Evolutionary conservation across 2,113 vertebrate genomes (phyloP), one percentile per base, ranked within the genome.

Genomic region (Pyxicephalus adspersus): DNA sequence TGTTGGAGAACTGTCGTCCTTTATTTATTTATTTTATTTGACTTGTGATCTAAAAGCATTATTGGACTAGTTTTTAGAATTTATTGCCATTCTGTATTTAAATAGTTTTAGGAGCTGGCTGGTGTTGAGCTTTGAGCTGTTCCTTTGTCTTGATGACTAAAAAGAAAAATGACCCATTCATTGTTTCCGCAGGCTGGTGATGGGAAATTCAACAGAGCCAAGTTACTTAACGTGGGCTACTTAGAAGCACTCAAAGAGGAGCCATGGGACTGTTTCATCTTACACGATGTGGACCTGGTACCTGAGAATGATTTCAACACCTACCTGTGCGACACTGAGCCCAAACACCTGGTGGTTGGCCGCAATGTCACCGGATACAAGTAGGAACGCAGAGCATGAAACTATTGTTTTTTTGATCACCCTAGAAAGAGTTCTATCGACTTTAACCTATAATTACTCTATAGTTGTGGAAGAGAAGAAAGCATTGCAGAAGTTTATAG

Each of bases 271-370:
- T 99, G 98, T 83, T 98, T 99, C 81, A 91, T 99, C 85, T 97
- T 99, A 87, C 97, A 99, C 0, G 98, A 99, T 34, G 98, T 98
- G 78, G 97, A 99, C 86, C 90, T 99, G 81, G 87, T 99, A 80
- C 98, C 98, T 0, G 97, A 99, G 90, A 97, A 98, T 25, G 98
- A 99, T 89, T 88, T 90, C 73, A 99, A 99, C 87, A 87, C 94
- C 67, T 99, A 99, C 66, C 84, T 80, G 50, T 99, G 98, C 87
- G 96, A 93, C 67, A 83, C 85, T 4, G 94, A 98, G 85, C 98
- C 98, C 83, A 98, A 95, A 87, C 98, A 99, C 84, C 88, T 99
- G 83, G 96, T 99, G 76, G 98, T 99, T 45, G 98, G 96, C 54
- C 92, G 98, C 60, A 99, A 99, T 85, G 95, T 83, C 81, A 98